phyloP scores from a whole-genome alignment of 2,797 vertebrate genomes.

The Simalia tracyae region DNA sequence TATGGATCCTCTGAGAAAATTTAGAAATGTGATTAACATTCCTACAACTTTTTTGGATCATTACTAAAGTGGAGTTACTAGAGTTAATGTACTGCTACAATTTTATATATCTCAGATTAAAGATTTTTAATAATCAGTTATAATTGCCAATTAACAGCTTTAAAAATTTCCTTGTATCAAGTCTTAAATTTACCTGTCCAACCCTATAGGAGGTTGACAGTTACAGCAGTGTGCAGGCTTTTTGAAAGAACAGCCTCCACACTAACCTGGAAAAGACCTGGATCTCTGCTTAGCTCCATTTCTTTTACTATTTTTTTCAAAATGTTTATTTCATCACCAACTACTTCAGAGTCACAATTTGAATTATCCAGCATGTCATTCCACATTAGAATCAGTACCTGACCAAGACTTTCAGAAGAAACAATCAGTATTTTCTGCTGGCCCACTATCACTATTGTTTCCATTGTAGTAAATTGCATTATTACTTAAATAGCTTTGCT shows the following conservation, averaged over 20 bases:
- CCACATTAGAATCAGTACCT: not conserved
- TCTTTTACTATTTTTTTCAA: not conserved
- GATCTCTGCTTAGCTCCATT: not conserved
- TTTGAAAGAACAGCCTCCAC: not conserved
- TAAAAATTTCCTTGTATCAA: not conserved
- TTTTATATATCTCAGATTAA: not conserved
- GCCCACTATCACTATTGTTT: not conserved
- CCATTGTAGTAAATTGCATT: not conserved
- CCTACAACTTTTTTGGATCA: not conserved
- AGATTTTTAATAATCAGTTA: not conserved
- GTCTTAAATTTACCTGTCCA: not conserved
- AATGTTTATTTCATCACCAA: not conserved
- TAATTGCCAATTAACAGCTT: not conserved
- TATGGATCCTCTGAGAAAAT: not conserved
- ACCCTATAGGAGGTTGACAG: not conserved
- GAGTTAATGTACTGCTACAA: not conserved
- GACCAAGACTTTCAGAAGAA: not conserved
- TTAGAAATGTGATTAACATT: not conserved
- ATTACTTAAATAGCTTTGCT: not conserved
- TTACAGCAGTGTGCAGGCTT: not conserved
- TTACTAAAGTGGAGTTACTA: not conserved
- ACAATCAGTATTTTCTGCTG: not conserved
- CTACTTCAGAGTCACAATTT: not conserved
- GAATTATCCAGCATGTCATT: not conserved
- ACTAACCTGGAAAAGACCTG: not conserved